Conservation (phyloP, 2,113 vertebrate genomes). For the Oncorhynchus nerka region DNA sequence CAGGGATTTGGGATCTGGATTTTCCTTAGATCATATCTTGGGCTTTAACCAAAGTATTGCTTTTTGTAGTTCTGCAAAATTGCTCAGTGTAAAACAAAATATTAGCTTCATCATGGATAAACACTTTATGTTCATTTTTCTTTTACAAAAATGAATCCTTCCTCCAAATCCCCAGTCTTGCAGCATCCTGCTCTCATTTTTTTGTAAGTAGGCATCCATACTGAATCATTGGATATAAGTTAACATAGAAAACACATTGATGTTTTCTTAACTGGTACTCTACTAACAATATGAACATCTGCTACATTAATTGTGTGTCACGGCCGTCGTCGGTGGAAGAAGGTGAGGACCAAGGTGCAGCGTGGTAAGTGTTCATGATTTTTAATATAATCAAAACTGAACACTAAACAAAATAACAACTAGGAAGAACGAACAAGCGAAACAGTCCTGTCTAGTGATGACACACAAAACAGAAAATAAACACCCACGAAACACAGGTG, state of each 20-base stretch:
- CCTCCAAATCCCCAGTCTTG: conserved; percentile 26
- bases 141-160: conserved; percentile 20
- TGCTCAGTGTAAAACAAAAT: background rate
- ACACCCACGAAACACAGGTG: too few relatives aligned
- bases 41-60: background rate
- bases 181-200: conserved; percentile 33
- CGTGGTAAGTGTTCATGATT: too few relatives aligned
- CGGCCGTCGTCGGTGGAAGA: too few relatives aligned
- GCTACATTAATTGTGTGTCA: conserved; percentile 22
- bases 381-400: too few relatives aligned
- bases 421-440: too few relatives aligned
- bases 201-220: conserved; percentile 45
- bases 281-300: conserved; percentile 45
- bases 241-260: conserved; percentile 18
- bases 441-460: too few relatives aligned
- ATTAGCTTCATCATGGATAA: background rate
- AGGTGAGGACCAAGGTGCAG: too few relatives aligned
- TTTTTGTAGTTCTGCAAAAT: background rate
- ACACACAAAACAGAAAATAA: too few relatives aligned
- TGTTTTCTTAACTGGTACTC: conserved; percentile 2
- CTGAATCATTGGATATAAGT: conserved; percentile 4
- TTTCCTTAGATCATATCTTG: background rate
- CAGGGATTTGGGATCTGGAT: conserved; percentile 11
- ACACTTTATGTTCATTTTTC: background rate
- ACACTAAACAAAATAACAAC: too few relatives aligned